Conservation (phyloP, 2,797 vertebrate species). For the Pelochelys cantorii region DNA sequence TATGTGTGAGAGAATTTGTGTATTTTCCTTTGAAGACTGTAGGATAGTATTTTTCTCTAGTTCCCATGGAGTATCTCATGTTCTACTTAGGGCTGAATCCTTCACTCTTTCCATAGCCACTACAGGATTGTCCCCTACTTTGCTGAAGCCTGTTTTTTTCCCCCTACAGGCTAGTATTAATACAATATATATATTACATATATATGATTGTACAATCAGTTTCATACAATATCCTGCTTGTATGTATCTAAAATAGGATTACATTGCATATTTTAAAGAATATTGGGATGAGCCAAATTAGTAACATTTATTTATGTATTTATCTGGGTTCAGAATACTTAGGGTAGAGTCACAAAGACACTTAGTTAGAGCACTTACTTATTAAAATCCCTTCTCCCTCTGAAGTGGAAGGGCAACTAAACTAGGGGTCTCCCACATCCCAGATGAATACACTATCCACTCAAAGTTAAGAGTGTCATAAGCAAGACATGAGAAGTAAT, state of each 20-base stretch:
- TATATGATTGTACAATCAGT: neutral
- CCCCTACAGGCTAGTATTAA: neutral
- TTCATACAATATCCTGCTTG: neutral
- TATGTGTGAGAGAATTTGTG: neutral
- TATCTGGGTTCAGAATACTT: neutral
- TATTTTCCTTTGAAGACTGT: neutral
- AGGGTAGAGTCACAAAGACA: neutral
- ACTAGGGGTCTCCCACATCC: neutral
- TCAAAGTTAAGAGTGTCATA: neutral
- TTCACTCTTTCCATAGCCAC: neutral
- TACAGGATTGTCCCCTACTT: neutral
- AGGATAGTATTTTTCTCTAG: neutral
- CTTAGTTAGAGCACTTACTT: neutral
- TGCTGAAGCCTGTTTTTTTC: neutral
- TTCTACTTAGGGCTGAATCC: neutral
- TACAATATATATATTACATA: neutral
- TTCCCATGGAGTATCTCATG: neutral
- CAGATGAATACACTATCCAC: neutral
- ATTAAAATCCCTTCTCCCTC: neutral
- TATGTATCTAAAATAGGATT: neutral
- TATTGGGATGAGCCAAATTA: neutral
- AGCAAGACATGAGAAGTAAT: too few species aligned
- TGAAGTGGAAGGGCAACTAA: neutral
- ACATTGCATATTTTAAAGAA: neutral
- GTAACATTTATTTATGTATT: neutral